Conservation (phyloP, 2,888 invertebrate genomes). For the Noctua fimbriata region DNA sequence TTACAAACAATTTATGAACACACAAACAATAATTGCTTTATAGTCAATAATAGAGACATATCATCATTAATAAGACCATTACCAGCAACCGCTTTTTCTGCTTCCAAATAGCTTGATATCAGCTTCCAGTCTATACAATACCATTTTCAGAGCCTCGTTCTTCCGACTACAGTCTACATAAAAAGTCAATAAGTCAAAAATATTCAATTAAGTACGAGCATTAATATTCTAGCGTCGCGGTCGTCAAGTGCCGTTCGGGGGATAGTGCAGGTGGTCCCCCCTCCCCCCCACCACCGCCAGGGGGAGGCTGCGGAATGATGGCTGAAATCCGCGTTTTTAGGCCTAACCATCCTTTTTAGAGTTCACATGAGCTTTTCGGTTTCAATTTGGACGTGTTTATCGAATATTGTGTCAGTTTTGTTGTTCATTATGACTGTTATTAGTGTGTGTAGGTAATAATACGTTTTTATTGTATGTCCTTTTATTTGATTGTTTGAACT, state of each 20-base stretch:
- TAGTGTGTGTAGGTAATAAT: neutral
- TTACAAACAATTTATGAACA: neutral
- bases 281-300: constrained; percentile 58
- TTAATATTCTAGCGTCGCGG: constrained; percentile 88
- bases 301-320: constrained; percentile 76
- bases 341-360: constrained; percentile 88
- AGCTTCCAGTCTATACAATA: neutral
- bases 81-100: neutral
- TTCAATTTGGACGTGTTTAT: constrained; percentile 72
- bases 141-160: neutral
- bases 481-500: neutral
- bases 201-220: constrained; percentile 86
- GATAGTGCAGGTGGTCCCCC: constrained; percentile 79
- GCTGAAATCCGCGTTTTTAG: constrained; percentile 87
- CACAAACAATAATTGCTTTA: neutral
- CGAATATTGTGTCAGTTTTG: constrained; percentile 25
- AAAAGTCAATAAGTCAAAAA: constrained; percentile 83
- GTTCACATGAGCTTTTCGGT: constrained; percentile 80
- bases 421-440: constrained; percentile 17
- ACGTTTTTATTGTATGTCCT: neutral
- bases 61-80: neutral
- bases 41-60: neutral
- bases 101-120: neutral
- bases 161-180: constrained; percentile 8
- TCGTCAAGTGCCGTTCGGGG: constrained; percentile 84